Evolutionary conservation across 2,888 invertebrate genomes (phyloP).

Genomic region (Drosophila borealis): DNA sequence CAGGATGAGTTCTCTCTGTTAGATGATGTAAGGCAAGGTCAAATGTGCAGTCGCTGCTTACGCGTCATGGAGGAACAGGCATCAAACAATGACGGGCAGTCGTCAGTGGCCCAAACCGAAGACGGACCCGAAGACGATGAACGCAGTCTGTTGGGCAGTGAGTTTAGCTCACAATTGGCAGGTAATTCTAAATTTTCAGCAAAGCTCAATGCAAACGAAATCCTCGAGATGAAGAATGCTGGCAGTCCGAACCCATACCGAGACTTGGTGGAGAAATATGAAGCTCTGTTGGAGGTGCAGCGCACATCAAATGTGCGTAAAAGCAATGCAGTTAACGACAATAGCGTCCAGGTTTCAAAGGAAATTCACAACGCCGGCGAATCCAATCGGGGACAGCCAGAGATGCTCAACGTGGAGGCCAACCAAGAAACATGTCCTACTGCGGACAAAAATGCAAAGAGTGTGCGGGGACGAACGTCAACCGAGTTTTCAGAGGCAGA

Average conservation of each 20-base stretch:
- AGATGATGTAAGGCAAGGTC: slow-evolving; percentile 95
- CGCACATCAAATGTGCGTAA: slow-evolving; percentile 87
- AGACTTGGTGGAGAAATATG: slow-evolving; percentile 93
- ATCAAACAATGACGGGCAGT: slow-evolving; percentile 85
- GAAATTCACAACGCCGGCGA: slow-evolving; percentile 91
- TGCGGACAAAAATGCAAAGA: slow-evolving; percentile 51
- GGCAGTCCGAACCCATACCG: slow-evolving; percentile 89
- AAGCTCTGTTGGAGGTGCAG: slow-evolving; percentile 92
- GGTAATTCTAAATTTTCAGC: slow-evolving; percentile 83
- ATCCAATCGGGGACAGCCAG: slow-evolving; percentile 85
- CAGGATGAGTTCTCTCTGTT: slow-evolving; percentile 93
- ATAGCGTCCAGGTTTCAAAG: slow-evolving; percentile 85
- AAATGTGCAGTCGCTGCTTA: slow-evolving; percentile 92
- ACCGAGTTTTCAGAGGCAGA: slow-evolving; percentile 94
- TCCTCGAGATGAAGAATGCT: slow-evolving; percentile 66
- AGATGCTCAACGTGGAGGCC: slow-evolving; percentile 7
- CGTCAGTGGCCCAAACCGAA: slow-evolving; percentile 89
- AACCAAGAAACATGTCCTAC: slow-evolving; percentile 29
- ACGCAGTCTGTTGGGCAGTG: slow-evolving; percentile 86
- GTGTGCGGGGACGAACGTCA: slow-evolving; percentile 88
- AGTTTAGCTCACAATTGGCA: slow-evolving; percentile 69
- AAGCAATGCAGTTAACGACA: slow-evolving; percentile 43
- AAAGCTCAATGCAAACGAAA: slow-evolving; percentile 66
- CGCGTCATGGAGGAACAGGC: slow-evolving; percentile 87
- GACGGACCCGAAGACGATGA: slow-evolving; percentile 87